Conservation (phyloP, 2,113 vertebrate genomes). For the Nannobrachium achirus region DNA sequence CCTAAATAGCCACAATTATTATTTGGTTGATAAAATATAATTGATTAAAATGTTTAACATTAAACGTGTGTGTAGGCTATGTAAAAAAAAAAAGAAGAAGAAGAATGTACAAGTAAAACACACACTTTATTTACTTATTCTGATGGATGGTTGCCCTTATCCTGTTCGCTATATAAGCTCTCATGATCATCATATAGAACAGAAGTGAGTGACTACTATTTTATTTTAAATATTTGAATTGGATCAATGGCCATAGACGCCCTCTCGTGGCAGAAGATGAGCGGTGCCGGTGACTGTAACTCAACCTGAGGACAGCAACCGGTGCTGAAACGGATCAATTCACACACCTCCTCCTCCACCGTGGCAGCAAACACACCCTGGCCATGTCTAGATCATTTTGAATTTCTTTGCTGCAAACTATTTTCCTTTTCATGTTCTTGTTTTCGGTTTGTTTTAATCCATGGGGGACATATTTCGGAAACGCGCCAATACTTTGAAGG, state of each 20-base stretch:
- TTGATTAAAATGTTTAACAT: no score
- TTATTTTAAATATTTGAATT: no score
- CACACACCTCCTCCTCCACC: not conserved
- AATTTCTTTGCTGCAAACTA: not conserved
- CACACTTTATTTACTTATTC: no score
- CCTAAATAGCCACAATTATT: no score
- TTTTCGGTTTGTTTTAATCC: slow-evolving; percentile 27
- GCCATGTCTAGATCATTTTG: slow-evolving; percentile 32
- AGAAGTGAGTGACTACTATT: no score
- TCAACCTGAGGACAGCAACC: slow-evolving; percentile 47
- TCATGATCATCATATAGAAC: no score
- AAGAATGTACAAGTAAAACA: no score
- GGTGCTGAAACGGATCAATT: slow-evolving; percentile 27
- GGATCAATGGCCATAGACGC: slow-evolving; percentile 2
- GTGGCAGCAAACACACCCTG: not conserved
- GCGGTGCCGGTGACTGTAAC: not conserved
- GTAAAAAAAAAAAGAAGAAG: no score
- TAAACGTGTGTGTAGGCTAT: no score
- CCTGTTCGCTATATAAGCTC: no score
- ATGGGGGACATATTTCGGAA: slow-evolving; percentile 48
- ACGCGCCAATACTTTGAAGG: slow-evolving; percentile 38
- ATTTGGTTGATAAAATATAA: no score
- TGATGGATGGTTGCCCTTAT: no score
- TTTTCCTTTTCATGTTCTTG: not conserved
- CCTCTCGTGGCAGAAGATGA: slow-evolving; percentile 38